Conservation (phyloP, 2,797 vertebrate genomes). For the Serranus cabrilla region DNA sequence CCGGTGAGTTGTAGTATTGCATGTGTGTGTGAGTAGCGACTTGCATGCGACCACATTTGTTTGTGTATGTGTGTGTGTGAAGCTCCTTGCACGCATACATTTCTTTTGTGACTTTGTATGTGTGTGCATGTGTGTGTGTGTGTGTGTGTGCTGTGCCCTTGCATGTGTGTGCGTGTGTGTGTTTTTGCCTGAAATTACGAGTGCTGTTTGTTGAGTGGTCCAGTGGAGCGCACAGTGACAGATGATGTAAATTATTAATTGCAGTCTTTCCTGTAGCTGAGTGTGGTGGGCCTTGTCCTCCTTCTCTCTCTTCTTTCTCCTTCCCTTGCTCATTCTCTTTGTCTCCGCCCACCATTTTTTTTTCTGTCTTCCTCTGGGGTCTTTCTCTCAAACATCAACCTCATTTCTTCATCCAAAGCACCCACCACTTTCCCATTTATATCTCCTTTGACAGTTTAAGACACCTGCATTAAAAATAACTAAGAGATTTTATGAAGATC, state of each 20-base stretch:
- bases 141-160: constrained; percentile 5
- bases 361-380: constrained; percentile 23
- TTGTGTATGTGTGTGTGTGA: constrained; percentile 56
- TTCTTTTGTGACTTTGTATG: background rate
- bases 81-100: constrained; percentile 43
- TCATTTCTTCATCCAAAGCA: constrained; percentile 4
- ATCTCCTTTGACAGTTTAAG: background rate
- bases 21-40: constrained; percentile 29
- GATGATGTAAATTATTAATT: constrained; percentile 90
- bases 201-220: constrained; percentile 88
- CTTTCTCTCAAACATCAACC: constrained; percentile 26
- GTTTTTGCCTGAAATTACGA: constrained; percentile 86
- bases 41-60: constrained; percentile 40
- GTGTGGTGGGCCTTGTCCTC: constrained; percentile 80
- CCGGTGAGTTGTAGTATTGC: constrained; percentile 1
- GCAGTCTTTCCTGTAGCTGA: constrained; percentile 87
- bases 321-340: constrained; percentile 65
- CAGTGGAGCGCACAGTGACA: constrained; percentile 88
- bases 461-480: too few relatives aligned
- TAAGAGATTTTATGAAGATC: too few relatives aligned
- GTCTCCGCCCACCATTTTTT: constrained; percentile 50
- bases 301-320: constrained; percentile 54
- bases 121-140: constrained; percentile 10
- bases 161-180: constrained; percentile 60
- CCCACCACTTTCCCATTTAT: background rate